Base-by-base conservation (phyloP, 2,888 invertebrate species). In the Apoderus coryli region DNA sequence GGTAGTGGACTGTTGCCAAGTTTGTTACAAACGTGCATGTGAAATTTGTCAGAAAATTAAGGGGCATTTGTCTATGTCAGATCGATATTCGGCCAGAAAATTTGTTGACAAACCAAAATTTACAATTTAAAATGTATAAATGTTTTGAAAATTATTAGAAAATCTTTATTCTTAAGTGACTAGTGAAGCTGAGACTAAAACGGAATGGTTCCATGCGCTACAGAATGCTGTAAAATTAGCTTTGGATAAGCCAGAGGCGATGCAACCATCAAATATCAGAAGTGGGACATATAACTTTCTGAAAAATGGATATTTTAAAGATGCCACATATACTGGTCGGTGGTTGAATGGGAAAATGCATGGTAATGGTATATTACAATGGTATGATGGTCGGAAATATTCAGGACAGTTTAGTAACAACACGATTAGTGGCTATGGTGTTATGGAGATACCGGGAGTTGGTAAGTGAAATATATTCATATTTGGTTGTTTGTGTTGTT, bases 281-380 rank as follows among this genome's bases (percentile, higher is more conserved):
- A 73, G 72, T 19, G 80, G 82, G 1, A 67, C 64, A 10, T 77
- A 84, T 76, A 81, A 47, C 67, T 70, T 2, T 88, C 80, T 52
- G 68, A 70, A 6, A 82, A 72, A 69, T 50, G 54, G 66, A 1
- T 66, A 69, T 45, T 84, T 72, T 47, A 77, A 81, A 52, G 79
- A 78, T 43, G 80, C 84, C 0, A 76, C 70, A 39, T 89, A 86
- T 44, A 69, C 64, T 30, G 90, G 84, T 0, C 65, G 76, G 33
- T 90, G 89, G 89, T 55, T 73, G 35, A 76, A 75, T 49, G 86
- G 82, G 0, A 77, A 82, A 50, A 65, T 86, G 47, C 82, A 89
- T 52, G 90, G 89, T 0, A 65, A 66, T 50, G 88, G 89, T 3
- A 77, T 76, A 52, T 55, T 89, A 35, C 76, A 76, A 47, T 90